Percentiles rank a stretch among this genome's conserved stretches.
These are phyloP conservation scores for Siniperca chuatsi DNA, from an alignment of 2,113 vertebrate species.

Conservation along the genomic window DNA sequence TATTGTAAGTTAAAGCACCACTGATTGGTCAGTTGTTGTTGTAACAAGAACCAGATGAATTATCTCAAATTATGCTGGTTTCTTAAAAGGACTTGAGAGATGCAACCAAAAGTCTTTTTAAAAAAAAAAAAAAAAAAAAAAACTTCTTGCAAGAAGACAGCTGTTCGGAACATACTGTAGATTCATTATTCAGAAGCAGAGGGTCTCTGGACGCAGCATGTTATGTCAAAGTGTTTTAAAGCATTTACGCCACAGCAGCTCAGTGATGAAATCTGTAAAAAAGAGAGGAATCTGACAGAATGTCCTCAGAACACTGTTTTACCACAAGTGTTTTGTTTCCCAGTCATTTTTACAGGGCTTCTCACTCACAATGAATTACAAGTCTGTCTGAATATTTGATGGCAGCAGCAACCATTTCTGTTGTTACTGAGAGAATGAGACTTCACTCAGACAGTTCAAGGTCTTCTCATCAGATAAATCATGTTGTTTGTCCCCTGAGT, in stretches of 20 bases:
- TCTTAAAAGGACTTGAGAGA: conserved; percentile 43
- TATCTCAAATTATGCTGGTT: conserved; percentile 52
- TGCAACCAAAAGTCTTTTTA: conserved; percentile 37
- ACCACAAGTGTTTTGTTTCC: conserved; percentile 83
- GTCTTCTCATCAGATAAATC: not conserved
- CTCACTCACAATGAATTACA: conserved; percentile 64
- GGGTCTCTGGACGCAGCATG: conserved; percentile 75
- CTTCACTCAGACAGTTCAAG: not conserved
- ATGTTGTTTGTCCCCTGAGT: not conserved
- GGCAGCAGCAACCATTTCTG: conserved; percentile 31
- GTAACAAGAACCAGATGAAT: conserved; percentile 45
- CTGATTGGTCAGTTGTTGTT: conserved; percentile 38
- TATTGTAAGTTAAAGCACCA: not conserved
- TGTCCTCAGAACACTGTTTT: conserved; percentile 81
- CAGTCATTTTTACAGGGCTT: conserved; percentile 73
- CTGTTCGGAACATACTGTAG: conserved; percentile 84
- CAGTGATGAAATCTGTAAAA: conserved; percentile 83
- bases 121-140: conserved; percentile 50
- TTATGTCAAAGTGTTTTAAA: conserved; percentile 86
- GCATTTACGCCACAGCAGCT: conserved; percentile 81
- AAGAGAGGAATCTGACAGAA: conserved; percentile 83
- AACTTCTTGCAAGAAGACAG: conserved; percentile 76
- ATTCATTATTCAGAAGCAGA: conserved; percentile 85
- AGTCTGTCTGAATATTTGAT: conserved; percentile 82
- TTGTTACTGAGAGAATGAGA: conserved; percentile 20